Conservation (phyloP, 2,113 vertebrate genomes). For the Mellivora capensis region DNA sequence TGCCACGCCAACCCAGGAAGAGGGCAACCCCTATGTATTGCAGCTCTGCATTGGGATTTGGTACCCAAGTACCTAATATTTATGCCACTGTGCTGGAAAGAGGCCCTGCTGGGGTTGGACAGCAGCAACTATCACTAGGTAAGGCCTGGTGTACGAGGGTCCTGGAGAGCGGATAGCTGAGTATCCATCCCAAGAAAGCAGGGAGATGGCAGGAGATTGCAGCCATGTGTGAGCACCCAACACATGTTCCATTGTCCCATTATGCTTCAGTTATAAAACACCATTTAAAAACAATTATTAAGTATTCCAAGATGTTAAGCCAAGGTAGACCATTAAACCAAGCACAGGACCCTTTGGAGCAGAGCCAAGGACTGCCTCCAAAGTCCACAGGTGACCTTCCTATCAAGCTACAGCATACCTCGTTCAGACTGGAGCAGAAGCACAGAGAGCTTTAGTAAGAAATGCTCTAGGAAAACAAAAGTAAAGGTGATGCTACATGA, state of each 20-base stretch:
- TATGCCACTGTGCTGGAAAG: neutral
- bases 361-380: neutral
- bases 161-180: neutral
- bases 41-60: neutral
- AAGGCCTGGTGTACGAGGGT: neutral
- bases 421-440: neutral
- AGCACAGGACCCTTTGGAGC: neutral
- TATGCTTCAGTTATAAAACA: neutral
- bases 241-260: neutral
- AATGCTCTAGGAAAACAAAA: neutral
- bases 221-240: neutral
- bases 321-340: neutral
- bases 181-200: neutral
- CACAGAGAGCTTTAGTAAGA: neutral
- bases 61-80: neutral
- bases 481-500: neutral
- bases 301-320: neutral
- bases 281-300: neutral
- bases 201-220: neutral
- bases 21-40: neutral
- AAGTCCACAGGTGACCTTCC: neutral
- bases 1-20: neutral
- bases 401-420: neutral
- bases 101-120: neutral
- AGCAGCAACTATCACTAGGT: neutral